A percentile compares a stretch with the other conserved stretches of the same genome.
These are phyloP conservation scores for Diadegma fenestrale DNA, from an alignment of 2,888 invertebrate genomes.

Conservation along the genomic window DNA sequence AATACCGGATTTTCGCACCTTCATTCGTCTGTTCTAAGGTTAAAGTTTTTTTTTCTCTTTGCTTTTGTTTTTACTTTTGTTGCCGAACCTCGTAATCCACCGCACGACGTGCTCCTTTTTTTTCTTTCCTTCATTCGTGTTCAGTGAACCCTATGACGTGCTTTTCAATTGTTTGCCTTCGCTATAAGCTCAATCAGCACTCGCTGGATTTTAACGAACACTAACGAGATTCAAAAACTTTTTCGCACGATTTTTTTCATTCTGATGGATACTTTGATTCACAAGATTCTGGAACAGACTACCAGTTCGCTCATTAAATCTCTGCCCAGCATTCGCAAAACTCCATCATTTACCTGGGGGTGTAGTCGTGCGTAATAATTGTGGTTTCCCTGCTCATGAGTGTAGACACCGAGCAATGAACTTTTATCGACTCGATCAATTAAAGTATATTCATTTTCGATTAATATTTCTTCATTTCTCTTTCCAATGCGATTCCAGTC, in stretches of 20 bases:
- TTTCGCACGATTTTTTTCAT: neutral
- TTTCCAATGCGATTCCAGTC: conserved; percentile 6
- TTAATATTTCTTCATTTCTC: conserved; percentile 1
- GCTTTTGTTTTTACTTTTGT: neutral
- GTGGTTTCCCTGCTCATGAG: conserved; percentile 25
- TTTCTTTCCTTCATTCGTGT: neutral
- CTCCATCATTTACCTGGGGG: neutral
- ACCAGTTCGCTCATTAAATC: neutral
- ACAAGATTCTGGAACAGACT: neutral
- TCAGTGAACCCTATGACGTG: conserved; percentile 1
- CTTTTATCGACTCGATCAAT: neutral
- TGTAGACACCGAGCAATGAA: conserved; percentile 1
- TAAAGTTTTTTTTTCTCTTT: conserved; percentile 1
- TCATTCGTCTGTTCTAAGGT: conserved; percentile 29
- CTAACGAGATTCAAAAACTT: neutral
- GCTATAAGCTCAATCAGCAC: neutral
- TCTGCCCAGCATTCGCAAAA: neutral
- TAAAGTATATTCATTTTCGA: neutral
- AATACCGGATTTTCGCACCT: conserved; percentile 63
- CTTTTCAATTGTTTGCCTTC: neutral
- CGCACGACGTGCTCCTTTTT: neutral
- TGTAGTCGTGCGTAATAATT: conserved; percentile 4
- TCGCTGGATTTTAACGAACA: neutral
- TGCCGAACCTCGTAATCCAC: neutral
- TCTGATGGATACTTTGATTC: neutral